Evolutionary conservation across 2,113 vertebrate species (phyloP), one percentile per base, ranked within the genome.

Genomic region (Cyphomyrus plagiostoma): DNA sequence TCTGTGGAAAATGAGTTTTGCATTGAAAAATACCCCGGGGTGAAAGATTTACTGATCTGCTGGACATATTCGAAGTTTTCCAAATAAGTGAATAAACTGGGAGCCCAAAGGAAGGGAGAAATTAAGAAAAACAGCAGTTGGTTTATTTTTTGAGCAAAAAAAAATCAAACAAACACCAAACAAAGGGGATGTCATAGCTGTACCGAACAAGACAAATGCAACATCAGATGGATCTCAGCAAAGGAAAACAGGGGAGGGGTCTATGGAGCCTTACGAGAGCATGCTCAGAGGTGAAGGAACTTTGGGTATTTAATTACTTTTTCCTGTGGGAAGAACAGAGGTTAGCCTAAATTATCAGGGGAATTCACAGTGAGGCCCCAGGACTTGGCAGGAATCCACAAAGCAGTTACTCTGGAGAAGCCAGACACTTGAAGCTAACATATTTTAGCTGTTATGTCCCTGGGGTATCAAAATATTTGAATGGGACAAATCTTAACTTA

Each of bases 41-140:
- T 88, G 53, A 48, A 90, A 92, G 93, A 93, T n/a, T 4, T 21
- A 88, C 91, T 93, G 93, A 93, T 87, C 89, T 87, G 90, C 83
- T 87, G 90, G 84, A 91, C 91, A 92, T 95, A 92, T 93, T 91
- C 92, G 93, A 88, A 91, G 23, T 90, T 91, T 70, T 92, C 88
- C 89, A 89, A 90, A 91, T 84, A 89, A 53, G 50, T 88, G 35
- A 70, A 87, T 26, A 56, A 91, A 50, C 42, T 52, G 74, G 90
- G n/a, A 62, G 39, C 21, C 39, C 23, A 13, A 82, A 88, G n/a
- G 26, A 30, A 52, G 74, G 80, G 86, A 23, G 88, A 11, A 35
- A 0, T 26, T 9, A 30, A 66, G 89, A 50, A 35, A 74, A 42
- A n/a, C 2, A 35, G 39, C 74, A 87, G n/a, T 89, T 91, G 89